Evolutionary conservation across 2,888 invertebrate genomes (phyloP).

Genomic region (Hypomecis punctinalis): DNA sequence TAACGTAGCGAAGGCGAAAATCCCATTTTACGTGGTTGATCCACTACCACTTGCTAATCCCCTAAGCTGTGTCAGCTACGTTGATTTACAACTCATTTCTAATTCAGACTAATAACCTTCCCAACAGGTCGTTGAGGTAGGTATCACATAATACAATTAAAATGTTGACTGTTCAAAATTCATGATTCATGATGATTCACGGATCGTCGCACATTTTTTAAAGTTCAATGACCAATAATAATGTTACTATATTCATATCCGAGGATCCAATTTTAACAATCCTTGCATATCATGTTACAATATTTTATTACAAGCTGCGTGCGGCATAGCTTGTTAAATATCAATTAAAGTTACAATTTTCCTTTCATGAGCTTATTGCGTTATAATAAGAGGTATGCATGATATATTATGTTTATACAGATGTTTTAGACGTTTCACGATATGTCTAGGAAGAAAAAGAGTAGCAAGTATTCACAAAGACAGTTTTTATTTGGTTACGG

Average conservation of each 20-base stretch:
- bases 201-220: not conserved
- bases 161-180: too few relatives aligned
- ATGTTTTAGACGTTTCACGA: not conserved
- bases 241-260: not conserved
- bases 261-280: conserved; percentile 5
- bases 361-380: conserved; percentile 27
- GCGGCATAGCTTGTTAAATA: conserved; percentile 47
- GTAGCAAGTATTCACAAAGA: not conserved
- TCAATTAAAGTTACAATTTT: conserved; percentile 48
- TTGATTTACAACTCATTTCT: too few relatives aligned
- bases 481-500: too few relatives aligned
- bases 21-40: too few relatives aligned
- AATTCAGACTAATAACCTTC: too few relatives aligned
- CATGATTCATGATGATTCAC: too few relatives aligned
- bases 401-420: not conserved
- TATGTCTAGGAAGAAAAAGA: not conserved
- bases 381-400: conserved; percentile 1
- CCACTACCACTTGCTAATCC: too few relatives aligned
- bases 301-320: conserved; percentile 42
- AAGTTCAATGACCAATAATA: not conserved
- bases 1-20: too few relatives aligned
- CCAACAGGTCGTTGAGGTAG: too few relatives aligned
- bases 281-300: conserved; percentile 8
- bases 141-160: too few relatives aligned
- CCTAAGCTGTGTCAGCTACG: too few relatives aligned